Evolutionary conservation across 2,113 vertebrate genomes (phyloP), one percentile per base, ranked within the genome.

Genomic region (Amphiprion percula): DNA sequence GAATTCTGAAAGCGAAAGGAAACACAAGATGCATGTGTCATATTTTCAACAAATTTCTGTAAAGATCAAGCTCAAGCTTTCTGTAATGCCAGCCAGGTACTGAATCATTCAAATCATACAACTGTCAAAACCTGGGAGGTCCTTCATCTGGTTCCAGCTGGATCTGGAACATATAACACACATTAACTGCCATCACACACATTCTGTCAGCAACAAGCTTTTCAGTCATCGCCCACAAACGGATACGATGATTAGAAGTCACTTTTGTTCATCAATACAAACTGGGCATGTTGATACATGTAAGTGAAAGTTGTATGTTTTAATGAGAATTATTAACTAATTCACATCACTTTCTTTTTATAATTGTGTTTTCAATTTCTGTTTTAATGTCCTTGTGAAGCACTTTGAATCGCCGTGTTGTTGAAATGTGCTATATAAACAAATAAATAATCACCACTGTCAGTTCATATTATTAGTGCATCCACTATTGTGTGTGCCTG

Each of bases 241-340:
- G 0, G 19, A 6, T 2, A 7, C 4, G 17, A 39, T 2, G 1
- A 28, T 65, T 10, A 50, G 2, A 50, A 39, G 19, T 50, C 4
- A n/a, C 2, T 26, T 17, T 10, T 5, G 49, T 64, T 68, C 19
- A 39, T 67, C 23, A 37, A 4, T 0, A 0, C 41, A 44, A 23
- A 55, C n/a, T 19, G 14, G 47, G 68, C 77, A 41, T 81, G 86
- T 78, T 77, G 41, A 24, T 30, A 58, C 86, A 81, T 33, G 74
- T 6, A 71, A 12, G 17, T 47, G 15, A 74, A 14, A 41, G 17
- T 1, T 24, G 16, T n/a, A 17, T 8, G n/a, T 16, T 46, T 24
- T 14, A 11, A 49, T n/a, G 39, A 39, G 21, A 37, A 30, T 2
- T 68, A 15, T 56, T 5, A 63, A 28, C 17, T 14, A 4, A 15